Conservation (phyloP, 1,140 invertebrate genomes). For the Himalopsyche phryganea region DNA sequence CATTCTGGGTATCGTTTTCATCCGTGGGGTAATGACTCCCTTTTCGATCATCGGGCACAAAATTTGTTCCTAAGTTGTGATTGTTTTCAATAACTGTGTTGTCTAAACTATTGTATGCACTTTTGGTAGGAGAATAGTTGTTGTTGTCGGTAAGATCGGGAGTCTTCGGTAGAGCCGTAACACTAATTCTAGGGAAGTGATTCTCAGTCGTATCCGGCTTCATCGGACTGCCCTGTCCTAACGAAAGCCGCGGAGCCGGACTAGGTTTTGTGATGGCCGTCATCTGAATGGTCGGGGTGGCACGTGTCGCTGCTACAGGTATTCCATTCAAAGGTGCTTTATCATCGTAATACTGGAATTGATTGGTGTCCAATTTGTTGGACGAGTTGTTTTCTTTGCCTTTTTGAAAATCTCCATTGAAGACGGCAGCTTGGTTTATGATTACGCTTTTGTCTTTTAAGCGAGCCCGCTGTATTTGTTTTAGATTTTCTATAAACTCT, state of each 20-base stretch:
- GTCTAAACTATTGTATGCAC: constrained; percentile 35
- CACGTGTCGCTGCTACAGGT: constrained; percentile 21
- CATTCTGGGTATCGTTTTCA: constrained; percentile 19
- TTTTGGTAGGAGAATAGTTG: constrained; percentile 25
- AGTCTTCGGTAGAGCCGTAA: background rate
- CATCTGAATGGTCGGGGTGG: constrained; percentile 7
- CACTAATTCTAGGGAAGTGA: background rate
- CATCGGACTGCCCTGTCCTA: constrained; percentile 21
- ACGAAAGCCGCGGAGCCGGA: constrained; percentile 27
- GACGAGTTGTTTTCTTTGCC: constrained; percentile 27
- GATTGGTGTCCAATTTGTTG: constrained; percentile 19
- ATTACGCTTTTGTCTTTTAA: constrained; percentile 28
- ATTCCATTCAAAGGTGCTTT: background rate
- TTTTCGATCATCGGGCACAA: constrained; percentile 4
- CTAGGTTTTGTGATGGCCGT: constrained; percentile 24
- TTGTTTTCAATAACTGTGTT: constrained; percentile 36
- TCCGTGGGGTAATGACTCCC: constrained; percentile 1
- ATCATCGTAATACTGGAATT: constrained; percentile 23
- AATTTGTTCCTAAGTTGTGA: constrained; percentile 3
- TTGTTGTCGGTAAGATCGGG: constrained; percentile 4
- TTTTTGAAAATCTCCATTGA: constrained; percentile 31
- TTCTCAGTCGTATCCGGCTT: constrained; percentile 13
- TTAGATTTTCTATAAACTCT: constrained; percentile 33
- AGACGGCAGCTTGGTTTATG: constrained; percentile 1
- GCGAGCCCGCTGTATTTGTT: constrained; percentile 30